These are phyloP conservation scores for Babylonia areolata DNA, from an alignment of 1,140 invertebrate genomes.

Conservation along the genomic window DNA sequence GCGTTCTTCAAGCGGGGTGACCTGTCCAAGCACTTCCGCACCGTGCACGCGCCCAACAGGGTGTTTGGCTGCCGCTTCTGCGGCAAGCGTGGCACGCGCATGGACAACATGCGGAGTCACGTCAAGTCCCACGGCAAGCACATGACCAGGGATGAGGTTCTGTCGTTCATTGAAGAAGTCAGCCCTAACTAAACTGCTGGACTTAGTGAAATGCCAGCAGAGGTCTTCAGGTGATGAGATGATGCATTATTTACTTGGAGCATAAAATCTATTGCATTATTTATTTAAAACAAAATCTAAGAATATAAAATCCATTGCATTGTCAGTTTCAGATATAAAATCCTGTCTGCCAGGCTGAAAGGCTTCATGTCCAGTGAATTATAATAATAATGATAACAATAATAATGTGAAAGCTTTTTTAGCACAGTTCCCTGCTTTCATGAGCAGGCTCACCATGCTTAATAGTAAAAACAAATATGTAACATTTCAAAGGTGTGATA, in stretches of 20 bases:
- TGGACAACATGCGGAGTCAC: constrained; percentile 78
- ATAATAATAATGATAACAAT: too few species aligned
- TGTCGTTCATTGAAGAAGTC: constrained; percentile 47
- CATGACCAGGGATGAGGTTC: constrained; percentile 52
- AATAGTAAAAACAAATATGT: too few species aligned
- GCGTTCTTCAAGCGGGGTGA: constrained; percentile 73
- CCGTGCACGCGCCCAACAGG: constrained; percentile 68
- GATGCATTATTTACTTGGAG: too few species aligned
- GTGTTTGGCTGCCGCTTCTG: constrained; percentile 73
- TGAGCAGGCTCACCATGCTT: too few species aligned
- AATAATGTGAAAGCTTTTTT: too few species aligned
- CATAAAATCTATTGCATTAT: too few species aligned
- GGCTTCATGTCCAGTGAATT: too few species aligned
- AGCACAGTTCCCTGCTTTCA: too few species aligned
- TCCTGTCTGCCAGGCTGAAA: too few species aligned
- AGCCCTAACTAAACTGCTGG: constrained; percentile 6
- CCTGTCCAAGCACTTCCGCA: constrained; percentile 71
- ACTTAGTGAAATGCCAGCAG: too few species aligned
- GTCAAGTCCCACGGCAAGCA: constrained; percentile 71
- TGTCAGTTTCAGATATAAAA: too few species aligned
- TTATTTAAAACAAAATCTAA: not conserved
- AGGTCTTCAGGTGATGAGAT: not conserved
- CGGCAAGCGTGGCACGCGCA: constrained; percentile 77
- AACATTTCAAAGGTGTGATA: too few species aligned
- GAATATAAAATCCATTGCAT: not conserved